phyloP scores from a whole-genome alignment of 2,888 invertebrate genomes.

The Archips xylosteana region DNA sequence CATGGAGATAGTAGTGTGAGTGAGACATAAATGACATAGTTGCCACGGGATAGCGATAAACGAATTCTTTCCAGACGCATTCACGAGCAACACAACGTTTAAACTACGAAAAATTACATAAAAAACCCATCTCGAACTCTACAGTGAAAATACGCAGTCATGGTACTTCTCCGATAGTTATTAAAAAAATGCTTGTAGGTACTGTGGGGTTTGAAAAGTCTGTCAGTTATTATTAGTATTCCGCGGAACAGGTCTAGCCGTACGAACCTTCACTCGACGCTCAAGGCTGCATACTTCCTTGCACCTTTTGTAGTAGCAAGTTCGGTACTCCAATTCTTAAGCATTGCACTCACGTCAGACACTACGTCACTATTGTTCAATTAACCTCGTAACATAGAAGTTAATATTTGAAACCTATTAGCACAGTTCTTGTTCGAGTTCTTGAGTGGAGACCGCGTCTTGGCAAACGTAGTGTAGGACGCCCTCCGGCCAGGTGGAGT shows the following conservation, averaged over 20 bases:
- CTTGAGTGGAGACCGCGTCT: too few relatives aligned
- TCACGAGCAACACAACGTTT: too few relatives aligned
- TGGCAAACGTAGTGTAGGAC: too few relatives aligned
- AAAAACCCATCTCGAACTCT: too few relatives aligned
- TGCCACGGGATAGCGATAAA: too few relatives aligned
- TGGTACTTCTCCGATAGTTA: background rate
- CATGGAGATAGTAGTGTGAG: too few relatives aligned
- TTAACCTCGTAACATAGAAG: conserved; percentile 32
- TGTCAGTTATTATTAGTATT: conserved; percentile 19
- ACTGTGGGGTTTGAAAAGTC: background rate
- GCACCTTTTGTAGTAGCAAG: conserved; percentile 31
- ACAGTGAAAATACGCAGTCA: too few relatives aligned
- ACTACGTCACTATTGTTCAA: conserved; percentile 15
- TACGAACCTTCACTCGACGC: conserved; percentile 31
- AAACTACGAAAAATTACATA: too few relatives aligned
- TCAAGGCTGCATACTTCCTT: conserved; percentile 39
- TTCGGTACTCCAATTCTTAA: background rate
- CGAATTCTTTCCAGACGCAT: too few relatives aligned
- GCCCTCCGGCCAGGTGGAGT: too few relatives aligned
- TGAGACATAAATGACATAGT: too few relatives aligned
- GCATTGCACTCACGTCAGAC: conserved; percentile 2
- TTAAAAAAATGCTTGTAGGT: background rate
- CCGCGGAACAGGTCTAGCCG: conserved; percentile 19
- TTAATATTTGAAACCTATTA: conserved; percentile 14
- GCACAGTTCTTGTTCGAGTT: too few relatives aligned